Evolutionary conservation across 2,797 vertebrate genomes (phyloP).

Genomic region (Coregonus suidteri): DNA sequence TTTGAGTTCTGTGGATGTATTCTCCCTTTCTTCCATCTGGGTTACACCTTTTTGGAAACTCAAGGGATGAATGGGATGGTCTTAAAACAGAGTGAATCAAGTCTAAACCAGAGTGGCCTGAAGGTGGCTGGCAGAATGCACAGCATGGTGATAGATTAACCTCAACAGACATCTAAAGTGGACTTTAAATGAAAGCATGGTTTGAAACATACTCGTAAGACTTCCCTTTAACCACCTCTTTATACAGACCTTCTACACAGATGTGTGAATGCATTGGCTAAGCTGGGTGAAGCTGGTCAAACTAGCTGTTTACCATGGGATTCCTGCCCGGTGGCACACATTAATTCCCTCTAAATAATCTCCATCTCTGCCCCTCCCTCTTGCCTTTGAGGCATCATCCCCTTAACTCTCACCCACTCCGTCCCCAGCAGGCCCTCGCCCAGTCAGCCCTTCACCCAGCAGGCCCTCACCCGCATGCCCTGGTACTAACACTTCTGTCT

Average conservation of each 20-base stretch:
- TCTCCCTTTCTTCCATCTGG: too few relatives aligned
- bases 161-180: conserved; percentile 30
- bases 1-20: too few relatives aligned
- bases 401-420: conserved; percentile 4
- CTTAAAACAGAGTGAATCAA: conserved; percentile 22
- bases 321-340: conserved; percentile 1
- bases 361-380: conserved; percentile 21
- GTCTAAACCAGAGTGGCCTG: conserved; percentile 22
- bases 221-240: conserved; percentile 2
- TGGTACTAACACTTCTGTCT: conserved; percentile 57
- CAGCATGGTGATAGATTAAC: conserved; percentile 50
- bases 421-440: too few relatives aligned
- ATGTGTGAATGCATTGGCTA: conserved; percentile 17
- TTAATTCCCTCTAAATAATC: conserved; percentile 22
- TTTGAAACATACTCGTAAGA: conserved; percentile 4
- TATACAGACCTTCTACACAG: conserved; percentile 2
- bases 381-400: conserved; percentile 10
- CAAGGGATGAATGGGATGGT: conserved; percentile 40
- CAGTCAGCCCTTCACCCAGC: too few relatives aligned
- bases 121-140: conserved; percentile 38
- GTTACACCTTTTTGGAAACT: conserved; percentile 32
- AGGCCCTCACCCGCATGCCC: too few relatives aligned
- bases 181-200: conserved; percentile 41
- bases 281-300: conserved; percentile 45
- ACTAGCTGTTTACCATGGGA: conserved; percentile 34